Evolutionary conservation across 2,113 vertebrate genomes (phyloP).

Genomic region (Campylomormyrus numenius): DNA sequence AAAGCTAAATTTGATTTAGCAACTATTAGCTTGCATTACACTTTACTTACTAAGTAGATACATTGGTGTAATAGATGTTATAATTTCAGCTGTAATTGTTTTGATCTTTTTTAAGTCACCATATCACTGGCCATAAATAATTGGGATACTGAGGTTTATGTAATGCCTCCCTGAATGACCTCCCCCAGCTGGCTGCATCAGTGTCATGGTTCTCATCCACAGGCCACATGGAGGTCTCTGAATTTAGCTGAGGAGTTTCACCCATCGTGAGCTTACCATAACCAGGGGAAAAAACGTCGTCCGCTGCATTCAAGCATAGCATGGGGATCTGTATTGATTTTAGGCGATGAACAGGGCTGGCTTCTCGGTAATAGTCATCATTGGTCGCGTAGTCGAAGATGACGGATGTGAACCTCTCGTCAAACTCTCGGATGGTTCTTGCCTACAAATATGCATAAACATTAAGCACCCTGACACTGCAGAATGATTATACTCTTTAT

Average conservation of each 20-base stretch:
- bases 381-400: conserved; percentile 93
- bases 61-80: background rate
- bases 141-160: background rate
- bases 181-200: background rate
- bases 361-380: conserved; percentile 88
- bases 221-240: background rate
- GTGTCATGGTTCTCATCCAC: background rate
- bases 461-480: background rate
- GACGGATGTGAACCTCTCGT: conserved; percentile 90
- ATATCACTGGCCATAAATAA: background rate
- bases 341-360: conserved; percentile 81
- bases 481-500: background rate
- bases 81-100: background rate
- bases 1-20: background rate
- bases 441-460: conserved; percentile 60
- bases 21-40: background rate
- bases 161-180: background rate
- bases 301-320: conserved; percentile 88
- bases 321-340: conserved; percentile 90
- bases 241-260: background rate
- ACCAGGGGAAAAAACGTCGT: conserved; percentile 91
- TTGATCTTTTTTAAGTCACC: background rate
- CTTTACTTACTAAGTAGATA: background rate
- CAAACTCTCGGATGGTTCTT: conserved; percentile 90
- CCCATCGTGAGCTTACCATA: conserved; percentile 68